These are phyloP conservation scores for Morinoia aosen DNA, from an alignment of 2,888 invertebrate genomes.

Conservation along the genomic window DNA sequence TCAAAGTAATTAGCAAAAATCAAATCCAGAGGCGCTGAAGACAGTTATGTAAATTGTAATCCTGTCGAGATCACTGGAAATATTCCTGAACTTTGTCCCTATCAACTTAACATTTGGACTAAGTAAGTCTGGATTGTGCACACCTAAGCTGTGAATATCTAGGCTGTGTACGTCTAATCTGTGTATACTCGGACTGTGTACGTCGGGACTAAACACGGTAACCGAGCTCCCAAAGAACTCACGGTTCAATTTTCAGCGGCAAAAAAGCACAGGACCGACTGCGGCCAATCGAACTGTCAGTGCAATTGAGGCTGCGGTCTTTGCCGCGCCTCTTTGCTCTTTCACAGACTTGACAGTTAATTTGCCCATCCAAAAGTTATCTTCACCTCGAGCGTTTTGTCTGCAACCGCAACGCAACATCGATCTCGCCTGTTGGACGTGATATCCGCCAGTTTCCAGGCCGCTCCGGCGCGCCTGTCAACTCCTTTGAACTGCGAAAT, in stretches of 20 bases:
- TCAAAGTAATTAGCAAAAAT: too few relatives aligned
- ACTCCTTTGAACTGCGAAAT: neutral
- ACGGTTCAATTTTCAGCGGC: neutral
- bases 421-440: neutral
- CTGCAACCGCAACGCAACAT: neutral
- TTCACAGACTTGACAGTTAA: slow-evolving; percentile 48
- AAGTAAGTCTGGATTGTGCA: neutral
- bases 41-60: too few relatives aligned
- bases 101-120: neutral
- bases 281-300: slow-evolving; percentile 42
- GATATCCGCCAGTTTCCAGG: neutral
- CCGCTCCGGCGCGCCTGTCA: neutral
- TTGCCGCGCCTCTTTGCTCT: slow-evolving; percentile 47
- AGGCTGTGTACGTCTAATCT: neutral
- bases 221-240: neutral
- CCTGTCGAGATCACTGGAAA: too few relatives aligned
- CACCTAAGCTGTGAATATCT: neutral
- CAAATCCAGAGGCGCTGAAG: too few relatives aligned
- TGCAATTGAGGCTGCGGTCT: slow-evolving; percentile 45
- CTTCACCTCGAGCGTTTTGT: slow-evolving; percentile 51
- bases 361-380: slow-evolving; percentile 53
- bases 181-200: neutral
- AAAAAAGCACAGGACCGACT: slow-evolving; percentile 6
- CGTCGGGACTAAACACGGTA: neutral
- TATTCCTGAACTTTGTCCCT: too few relatives aligned